Base-by-base conservation (phyloP, 2,888 invertebrate genomes). In the Corbicula japonica region DNA sequence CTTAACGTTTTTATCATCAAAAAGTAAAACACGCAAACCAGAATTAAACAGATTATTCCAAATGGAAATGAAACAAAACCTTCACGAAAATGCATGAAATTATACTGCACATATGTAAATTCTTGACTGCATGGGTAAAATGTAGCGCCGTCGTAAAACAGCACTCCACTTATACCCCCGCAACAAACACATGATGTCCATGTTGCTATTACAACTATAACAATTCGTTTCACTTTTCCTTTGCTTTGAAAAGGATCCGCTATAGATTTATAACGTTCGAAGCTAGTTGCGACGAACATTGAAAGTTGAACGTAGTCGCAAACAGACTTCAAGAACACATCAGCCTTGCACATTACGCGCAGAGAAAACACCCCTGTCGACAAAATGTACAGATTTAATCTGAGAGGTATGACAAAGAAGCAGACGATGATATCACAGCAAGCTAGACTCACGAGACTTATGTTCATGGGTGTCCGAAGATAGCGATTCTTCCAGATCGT, bases 221-320 rank as follows among this genome's bases (percentile, higher is more conserved):
- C 34, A 4, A 80, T 80, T 35, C 87, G 63, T 62, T 69, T 70
- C 6, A 26, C 28, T 26, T 78, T 75, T 6, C 81, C 78, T 30
- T 80, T 74, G 34, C 77, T 85, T 30, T 88, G 76, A 54, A 90
- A 89, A 0, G 91, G 91, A 23, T 83, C 81, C 0, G 88, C 86
- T 6, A 91, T 88, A 15, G 90, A 85, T 65, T 89, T 86, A 60
- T 88, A 90, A 21, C 90, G 74, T 72, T 91, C 91, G 74, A 84
- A 87, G 61, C 89, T 89, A 23, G 88, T 83, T 6, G 80, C 76
- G 30, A 77, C 77, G 28, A 91, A 62, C 68, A 89, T 86, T 0
- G 87, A 69, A 15, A 89, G 77, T 44, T 89, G 86, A 10, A 87
- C 85, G 21, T 73, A 76, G 23, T 89, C 89, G 30, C 82, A 84